Evolutionary conservation across 2,888 invertebrate genomes (phyloP).

Genomic region (Tenthredo notha): DNA sequence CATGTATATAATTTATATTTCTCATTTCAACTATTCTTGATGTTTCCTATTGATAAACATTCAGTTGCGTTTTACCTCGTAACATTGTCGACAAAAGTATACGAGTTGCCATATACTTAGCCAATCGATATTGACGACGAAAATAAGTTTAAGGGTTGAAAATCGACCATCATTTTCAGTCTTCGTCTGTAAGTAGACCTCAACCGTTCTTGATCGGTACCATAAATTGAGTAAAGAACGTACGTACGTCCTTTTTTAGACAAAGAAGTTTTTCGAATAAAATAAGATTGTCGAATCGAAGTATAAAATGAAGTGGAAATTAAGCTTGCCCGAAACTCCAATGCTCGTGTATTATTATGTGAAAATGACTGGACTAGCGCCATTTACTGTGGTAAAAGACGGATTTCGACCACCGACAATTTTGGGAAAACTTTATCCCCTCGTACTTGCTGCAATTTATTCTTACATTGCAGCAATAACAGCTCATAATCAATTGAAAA

Average conservation of each 20-base stretch:
- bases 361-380: background rate
- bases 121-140: background rate
- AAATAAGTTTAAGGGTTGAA: background rate
- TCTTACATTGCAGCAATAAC: too few species aligned
- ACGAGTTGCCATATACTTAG: background rate
- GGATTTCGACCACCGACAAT: background rate
- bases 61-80: background rate
- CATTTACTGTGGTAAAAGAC: background rate
- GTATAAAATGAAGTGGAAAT: background rate
- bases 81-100: background rate
- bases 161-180: background rate
- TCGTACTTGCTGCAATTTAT: background rate
- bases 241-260: too few species aligned
- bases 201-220: background rate
- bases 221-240: background rate
- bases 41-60: background rate
- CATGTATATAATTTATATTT: background rate
- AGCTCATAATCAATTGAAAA: too few species aligned
- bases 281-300: background rate
- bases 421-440: background rate
- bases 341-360: background rate
- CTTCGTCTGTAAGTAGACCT: background rate
- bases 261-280: background rate
- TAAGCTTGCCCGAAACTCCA: background rate
- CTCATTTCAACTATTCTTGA: background rate